Percentiles rank a stretch among this genome's conserved stretches.
phyloP scores from a whole-genome alignment of 2,888 invertebrate genomes.

The Drosophila differens region DNA sequence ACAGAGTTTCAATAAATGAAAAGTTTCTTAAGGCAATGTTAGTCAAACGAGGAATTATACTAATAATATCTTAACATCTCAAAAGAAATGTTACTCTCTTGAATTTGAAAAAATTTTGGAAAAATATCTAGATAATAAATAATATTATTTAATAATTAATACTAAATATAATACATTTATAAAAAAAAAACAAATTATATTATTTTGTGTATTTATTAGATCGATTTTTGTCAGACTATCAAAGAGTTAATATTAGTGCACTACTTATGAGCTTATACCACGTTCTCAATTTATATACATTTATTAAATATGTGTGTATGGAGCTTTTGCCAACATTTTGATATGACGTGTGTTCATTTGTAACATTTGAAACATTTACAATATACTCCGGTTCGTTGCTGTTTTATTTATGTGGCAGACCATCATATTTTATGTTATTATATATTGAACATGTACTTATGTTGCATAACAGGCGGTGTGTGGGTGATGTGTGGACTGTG shows the following conservation, averaged over 20 bases:
- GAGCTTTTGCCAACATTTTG: conserved; percentile 38
- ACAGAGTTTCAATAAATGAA: not conserved
- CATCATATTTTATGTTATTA: conserved; percentile 74
- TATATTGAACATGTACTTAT: conserved; percentile 75
- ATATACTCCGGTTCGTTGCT: conserved; percentile 37
- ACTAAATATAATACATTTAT: not conserved
- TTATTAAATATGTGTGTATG: conserved; percentile 10
- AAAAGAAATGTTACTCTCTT: not conserved
- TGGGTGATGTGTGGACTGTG: not conserved
- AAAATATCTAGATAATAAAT: not conserved
- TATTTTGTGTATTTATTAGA: not conserved
- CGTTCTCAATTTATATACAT: not conserved
- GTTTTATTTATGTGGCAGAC: conserved; percentile 71
- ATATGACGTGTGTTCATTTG: conserved; percentile 66
- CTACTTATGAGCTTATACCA: not conserved
- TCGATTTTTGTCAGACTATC: not conserved
- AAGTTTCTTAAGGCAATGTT: not conserved
- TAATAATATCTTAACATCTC: not conserved
- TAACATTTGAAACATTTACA: conserved; percentile 50
- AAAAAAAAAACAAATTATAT: not conserved
- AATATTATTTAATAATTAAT: not conserved
- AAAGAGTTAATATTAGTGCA: not conserved
- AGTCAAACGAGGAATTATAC: not conserved
- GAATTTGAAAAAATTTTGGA: not conserved
- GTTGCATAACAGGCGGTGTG: conserved; percentile 58